Evolutionary conservation across 2,888 invertebrate genomes (phyloP), one percentile per base, ranked within the genome.

Genomic region (Germaria angustata): DNA sequence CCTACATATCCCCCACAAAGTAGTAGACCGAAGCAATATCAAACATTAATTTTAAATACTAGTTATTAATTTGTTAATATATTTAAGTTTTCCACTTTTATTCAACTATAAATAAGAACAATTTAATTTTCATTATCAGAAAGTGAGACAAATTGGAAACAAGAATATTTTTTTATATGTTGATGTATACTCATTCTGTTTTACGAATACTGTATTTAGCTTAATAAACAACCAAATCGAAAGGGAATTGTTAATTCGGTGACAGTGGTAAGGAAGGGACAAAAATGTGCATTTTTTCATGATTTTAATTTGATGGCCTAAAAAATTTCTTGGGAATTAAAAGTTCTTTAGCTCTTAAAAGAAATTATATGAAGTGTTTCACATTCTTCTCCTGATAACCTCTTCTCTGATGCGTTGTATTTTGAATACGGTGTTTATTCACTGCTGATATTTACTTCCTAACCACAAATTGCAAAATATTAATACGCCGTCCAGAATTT

Each of bases 71-170:
- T 65, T 65, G 22, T 53, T 41, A 44, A 51, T 34, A 61, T 36
- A 22, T 15, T 22, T 7, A 34, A 7, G 13, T 61, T 51, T 51
- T 41, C n/a, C n/a, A 1, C 41, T 46, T 65, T 24, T 51, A 20
- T 41, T 53, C 9, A 63, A 63, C 9, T 22, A 6, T 22, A 57
- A 66, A 57, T 39, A 57, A 46, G 28, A 46, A 28, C 2, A 49
- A 75, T 24, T 24, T 20, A 55, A 46, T 57, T 66, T 76, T 49
- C 3, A 59, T 73, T 80, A 80, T 80, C 79, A 80, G 66, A 80
- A 80, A 80, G 79, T 80, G 79, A 80, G 79, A 80, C 68, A 59
- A 77, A 69, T 61, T 61, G 44, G 51, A 34, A 61, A 44, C 9
- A 41, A 36, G 13, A 66, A 32, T 57, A 17, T 55, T 65, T 55